Evolutionary conservation across 2,797 vertebrate species (phyloP), one percentile per base, ranked within the genome.

Genomic region (Clarias pachynema): DNA sequence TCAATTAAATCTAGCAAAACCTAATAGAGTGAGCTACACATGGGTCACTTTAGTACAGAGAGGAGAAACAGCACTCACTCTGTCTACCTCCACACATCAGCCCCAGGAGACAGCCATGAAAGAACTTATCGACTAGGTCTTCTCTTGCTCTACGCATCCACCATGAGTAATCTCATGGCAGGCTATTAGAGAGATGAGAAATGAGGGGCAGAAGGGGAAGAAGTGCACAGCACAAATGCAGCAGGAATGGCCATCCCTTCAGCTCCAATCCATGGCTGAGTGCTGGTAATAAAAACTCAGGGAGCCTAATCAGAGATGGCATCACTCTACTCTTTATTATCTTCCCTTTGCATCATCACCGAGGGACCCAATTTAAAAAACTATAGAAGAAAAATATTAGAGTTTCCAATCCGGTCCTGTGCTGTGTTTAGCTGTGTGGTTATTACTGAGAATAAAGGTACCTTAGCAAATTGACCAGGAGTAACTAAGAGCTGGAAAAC

Each of bases 391-490:
- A 87, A 91, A 87, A 86, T 82, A 90, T 82, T 83, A 16, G 5
- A 79, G 60, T 84, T 88, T 89, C 87, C 57, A 24, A 10, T 44
- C 44, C 44, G 9, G 20, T 20, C 60, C 34, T 22, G 2, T 85
- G 79, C 62, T 86, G 81, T 86, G 68, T 87, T 74, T 24, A 34
- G 80, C 66, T 14, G 73, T 68, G 24, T 82, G 65, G 74, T 84
- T 91, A 88, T 88, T 86, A 82, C 81, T 86, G 88, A 86, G 88
- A 87, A 90, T 89, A 86, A 88, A 87, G 89, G 66, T 77, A 60
- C 59, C 59, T 83, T 40, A 5, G 78, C 80, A 89, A 86, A 88
- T 87, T 87, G 29, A 68, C 40, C 63, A 40, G 81, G 85, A 84
- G 63, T 88, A 68, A 59, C 44, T 79, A 18, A 66, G 70, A 59